A percentile compares a stretch with the other conserved stretches of the same genome.
Evolutionary conservation across 2,797 vertebrate genomes (phyloP).

Genomic region (Tragopan temminckii): DNA sequence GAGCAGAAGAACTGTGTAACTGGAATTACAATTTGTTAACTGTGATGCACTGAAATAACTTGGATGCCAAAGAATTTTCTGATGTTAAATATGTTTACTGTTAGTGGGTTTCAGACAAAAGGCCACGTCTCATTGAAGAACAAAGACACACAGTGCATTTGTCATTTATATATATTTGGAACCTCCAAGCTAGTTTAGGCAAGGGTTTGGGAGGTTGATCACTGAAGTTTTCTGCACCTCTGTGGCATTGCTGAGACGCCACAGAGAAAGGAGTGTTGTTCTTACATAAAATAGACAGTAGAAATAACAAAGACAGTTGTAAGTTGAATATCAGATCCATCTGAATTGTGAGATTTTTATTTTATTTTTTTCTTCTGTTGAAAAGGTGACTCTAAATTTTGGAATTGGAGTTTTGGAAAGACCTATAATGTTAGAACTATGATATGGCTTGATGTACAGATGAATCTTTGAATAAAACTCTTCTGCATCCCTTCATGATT

Average conservation of each 20-base stretch:
- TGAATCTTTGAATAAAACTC: not conserved
- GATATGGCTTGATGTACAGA: not conserved
- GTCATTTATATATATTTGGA: constrained; percentile 34
- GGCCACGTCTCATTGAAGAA: constrained; percentile 17
- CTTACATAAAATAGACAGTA: not conserved
- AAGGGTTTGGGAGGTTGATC: not conserved
- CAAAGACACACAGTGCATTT: not conserved
- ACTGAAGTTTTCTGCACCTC: not conserved
- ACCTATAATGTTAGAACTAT: not conserved
- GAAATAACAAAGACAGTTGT: not conserved
- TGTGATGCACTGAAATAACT: constrained; percentile 70
- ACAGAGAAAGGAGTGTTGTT: not conserved
- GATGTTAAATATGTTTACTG: constrained; percentile 46
- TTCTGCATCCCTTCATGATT: not conserved
- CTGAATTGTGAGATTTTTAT: not conserved
- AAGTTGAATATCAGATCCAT: not conserved
- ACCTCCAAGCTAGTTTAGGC: constrained; percentile 2
- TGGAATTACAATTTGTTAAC: constrained; percentile 71
- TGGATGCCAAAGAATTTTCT: constrained; percentile 51
- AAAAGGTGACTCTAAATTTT: not conserved
- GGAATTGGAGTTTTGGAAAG: not conserved
- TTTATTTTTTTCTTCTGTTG: not conserved
- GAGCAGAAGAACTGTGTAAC: constrained; percentile 73
- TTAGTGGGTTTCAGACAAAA: constrained; percentile 59
- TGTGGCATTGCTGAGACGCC: not conserved